These are phyloP conservation scores for Centrocercus urophasianus DNA, from an alignment of 2,113 vertebrate genomes.

Conservation along the genomic window DNA sequence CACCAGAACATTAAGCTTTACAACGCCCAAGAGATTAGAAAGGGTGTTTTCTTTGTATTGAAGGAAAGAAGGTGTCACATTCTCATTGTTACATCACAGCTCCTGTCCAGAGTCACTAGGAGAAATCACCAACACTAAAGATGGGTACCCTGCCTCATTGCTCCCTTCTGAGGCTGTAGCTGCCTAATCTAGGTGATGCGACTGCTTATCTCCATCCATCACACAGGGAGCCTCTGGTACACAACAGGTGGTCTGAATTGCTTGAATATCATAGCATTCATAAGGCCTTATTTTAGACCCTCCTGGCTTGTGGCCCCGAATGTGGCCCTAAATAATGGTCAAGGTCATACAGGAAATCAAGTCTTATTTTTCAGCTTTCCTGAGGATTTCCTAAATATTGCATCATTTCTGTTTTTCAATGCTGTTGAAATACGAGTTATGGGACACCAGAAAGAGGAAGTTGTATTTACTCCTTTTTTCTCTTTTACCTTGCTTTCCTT, in stretches of 20 bases:
- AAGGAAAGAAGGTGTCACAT: background rate
- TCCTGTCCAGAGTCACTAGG: accelerated
- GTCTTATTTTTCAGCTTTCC: constrained; percentile 7
- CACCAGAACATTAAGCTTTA: constrained; percentile 21
- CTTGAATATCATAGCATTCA: background rate
- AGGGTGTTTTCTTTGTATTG: background rate
- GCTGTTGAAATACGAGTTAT: background rate
- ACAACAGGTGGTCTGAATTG: background rate
- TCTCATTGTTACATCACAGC: background rate
- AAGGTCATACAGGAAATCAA: background rate
- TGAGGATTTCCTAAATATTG: constrained; percentile 8
- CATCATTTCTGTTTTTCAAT: constrained; percentile 9
- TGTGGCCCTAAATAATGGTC: background rate
- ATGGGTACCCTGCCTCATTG: background rate
- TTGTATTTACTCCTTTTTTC: background rate
- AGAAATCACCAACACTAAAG: background rate
- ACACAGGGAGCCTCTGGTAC: background rate
- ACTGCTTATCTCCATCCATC: background rate
- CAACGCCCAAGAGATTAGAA: background rate
- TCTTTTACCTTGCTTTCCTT: background rate
- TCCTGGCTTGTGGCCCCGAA: background rate
- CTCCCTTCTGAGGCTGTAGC: background rate
- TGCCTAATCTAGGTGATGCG: background rate
- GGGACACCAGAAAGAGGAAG: background rate
- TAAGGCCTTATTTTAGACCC: background rate